Conservation (phyloP, 2,113 vertebrate genomes). For the Acanthochromis polyacanthus region DNA sequence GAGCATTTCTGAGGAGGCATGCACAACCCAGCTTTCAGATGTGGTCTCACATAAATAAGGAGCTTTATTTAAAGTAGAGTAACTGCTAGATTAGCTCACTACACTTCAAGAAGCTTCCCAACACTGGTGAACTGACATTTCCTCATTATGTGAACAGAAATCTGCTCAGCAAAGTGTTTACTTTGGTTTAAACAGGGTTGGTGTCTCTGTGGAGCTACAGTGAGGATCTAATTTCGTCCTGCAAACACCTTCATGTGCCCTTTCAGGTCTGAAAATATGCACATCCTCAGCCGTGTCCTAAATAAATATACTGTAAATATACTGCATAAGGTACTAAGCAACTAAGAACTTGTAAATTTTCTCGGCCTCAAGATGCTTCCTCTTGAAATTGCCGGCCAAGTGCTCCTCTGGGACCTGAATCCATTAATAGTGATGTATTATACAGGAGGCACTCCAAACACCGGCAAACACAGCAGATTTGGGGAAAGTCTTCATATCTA, state of each 20-base stretch:
- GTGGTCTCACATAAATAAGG: too few species aligned
- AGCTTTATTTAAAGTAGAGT: too few species aligned
- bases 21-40: too few species aligned
- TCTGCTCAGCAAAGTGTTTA: too few species aligned
- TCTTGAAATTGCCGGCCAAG: slow-evolving; percentile 46
- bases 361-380: neutral
- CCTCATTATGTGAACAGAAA: too few species aligned
- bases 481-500: slow-evolving; percentile 14
- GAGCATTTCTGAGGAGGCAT: too few species aligned
- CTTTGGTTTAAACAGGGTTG: too few species aligned
- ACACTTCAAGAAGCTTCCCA: too few species aligned
- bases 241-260: neutral
- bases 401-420: slow-evolving; percentile 43
- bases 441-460: slow-evolving; percentile 28
- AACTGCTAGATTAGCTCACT: too few species aligned
- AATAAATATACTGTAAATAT: neutral
- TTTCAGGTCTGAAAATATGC: neutral
- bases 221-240: neutral
- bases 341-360: neutral
- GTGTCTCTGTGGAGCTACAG: neutral
- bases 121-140: too few species aligned
- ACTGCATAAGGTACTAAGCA: neutral
- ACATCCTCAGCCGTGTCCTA: neutral
- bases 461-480: slow-evolving; percentile 13
- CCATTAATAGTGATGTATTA: slow-evolving; percentile 53